These are phyloP conservation scores for Fopius arisanus DNA, from an alignment of 1,140 invertebrate species.

Conservation along the genomic window DNA sequence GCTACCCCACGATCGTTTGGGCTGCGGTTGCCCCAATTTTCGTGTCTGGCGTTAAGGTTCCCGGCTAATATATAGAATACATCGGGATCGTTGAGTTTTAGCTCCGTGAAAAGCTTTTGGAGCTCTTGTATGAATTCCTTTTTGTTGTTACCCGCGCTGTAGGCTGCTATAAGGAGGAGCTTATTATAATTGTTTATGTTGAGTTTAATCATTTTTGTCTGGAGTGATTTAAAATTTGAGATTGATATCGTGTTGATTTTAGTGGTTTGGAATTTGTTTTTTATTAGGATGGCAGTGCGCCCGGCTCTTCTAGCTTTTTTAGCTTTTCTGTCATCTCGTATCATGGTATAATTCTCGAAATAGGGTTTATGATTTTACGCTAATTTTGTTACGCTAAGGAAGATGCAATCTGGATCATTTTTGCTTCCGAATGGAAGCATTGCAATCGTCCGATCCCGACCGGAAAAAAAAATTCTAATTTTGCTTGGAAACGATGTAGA, in stretches of 20 bases:
- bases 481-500: too few species aligned
- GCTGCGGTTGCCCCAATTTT: not conserved
- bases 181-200: not conserved
- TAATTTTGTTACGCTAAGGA: not conserved
- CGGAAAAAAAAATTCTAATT: too few species aligned
- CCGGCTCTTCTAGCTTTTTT: not conserved
- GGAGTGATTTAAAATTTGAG: not conserved
- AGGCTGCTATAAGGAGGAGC: not conserved
- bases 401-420: not conserved
- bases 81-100: not conserved
- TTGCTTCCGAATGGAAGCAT: not conserved
- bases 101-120: not conserved
- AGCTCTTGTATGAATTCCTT: not conserved
- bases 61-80: constrained; percentile 17
- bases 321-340: not conserved
- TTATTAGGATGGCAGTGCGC: not conserved
- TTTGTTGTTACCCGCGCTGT: not conserved
- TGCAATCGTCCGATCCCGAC: too few species aligned
- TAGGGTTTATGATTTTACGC: not conserved
- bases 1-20: not conserved
- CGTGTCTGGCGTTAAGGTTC: constrained; percentile 17
- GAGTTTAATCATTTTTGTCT: constrained; percentile 22
- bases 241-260: not conserved
- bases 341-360: not conserved
- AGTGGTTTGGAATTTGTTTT: not conserved